Percentiles rank a stretch among this genome's conserved stretches.
Conservation (phyloP, 2,113 vertebrate species). For the Thamnophis sirtalis region DNA sequence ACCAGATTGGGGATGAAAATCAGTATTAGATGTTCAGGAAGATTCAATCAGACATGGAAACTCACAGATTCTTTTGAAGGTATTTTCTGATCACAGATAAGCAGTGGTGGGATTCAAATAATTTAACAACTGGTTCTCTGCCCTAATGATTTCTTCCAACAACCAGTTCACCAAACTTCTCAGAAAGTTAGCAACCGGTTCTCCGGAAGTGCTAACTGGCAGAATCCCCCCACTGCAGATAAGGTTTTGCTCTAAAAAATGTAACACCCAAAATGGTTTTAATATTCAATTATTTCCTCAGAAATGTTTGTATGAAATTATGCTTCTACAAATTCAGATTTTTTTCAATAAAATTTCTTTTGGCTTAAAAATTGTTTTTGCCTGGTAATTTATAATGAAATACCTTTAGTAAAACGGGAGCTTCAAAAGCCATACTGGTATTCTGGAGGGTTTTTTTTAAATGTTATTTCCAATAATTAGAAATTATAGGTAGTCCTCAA, state of each 20-base stretch:
- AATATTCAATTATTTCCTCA: slow-evolving; percentile 16
- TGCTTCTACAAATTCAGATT: slow-evolving; percentile 53
- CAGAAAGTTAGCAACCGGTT: too few species aligned
- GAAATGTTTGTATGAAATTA: slow-evolving; percentile 37
- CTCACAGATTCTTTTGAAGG: neutral
- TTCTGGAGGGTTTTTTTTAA: neutral
- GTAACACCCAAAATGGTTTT: neutral
- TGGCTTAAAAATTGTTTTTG: neutral
- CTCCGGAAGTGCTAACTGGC: too few species aligned
- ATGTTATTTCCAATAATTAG: neutral
- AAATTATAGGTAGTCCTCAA: neutral
- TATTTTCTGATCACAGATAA: neutral
- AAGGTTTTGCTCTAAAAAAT: slow-evolving; percentile 41
- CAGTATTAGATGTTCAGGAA: neutral
- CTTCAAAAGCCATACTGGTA: neutral
- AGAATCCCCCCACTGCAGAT: neutral
- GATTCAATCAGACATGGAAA: neutral
- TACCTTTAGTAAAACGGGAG: neutral
- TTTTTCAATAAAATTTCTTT: slow-evolving; percentile 64
- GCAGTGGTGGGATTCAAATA: too few species aligned
- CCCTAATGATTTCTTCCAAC: too few species aligned
- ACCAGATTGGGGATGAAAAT: neutral
- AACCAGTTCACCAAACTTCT: too few species aligned
- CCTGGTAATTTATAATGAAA: neutral
- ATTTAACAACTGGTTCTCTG: too few species aligned